A percentile compares a stretch with the other conserved stretches of the same genome.
These are phyloP conservation scores for Drosophila lacertosa DNA, from an alignment of 1,140 invertebrate genomes.

Conservation along the genomic window DNA sequence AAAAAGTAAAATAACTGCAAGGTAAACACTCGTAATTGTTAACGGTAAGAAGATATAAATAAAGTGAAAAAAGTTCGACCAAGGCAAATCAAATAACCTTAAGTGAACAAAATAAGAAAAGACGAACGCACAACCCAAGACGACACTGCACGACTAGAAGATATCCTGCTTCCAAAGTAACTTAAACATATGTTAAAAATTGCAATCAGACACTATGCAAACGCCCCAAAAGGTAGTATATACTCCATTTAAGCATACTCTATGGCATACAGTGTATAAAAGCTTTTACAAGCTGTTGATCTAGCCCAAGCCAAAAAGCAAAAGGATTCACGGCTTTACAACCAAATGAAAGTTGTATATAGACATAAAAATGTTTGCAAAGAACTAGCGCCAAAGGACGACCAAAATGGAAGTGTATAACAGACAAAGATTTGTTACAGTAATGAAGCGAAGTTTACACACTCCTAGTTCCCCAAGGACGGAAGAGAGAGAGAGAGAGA, in stretches of 20 bases:
- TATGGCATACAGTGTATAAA: background rate
- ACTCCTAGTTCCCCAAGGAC: background rate
- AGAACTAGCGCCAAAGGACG: background rate
- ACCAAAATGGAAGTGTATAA: background rate
- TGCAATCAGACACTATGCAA: too few species aligned
- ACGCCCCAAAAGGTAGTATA: too few species aligned
- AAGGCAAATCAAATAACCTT: background rate
- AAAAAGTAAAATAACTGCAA: too few species aligned
- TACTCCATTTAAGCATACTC: background rate
- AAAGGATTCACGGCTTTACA: background rate
- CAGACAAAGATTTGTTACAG: constrained; percentile 22
- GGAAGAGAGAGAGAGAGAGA: background rate
- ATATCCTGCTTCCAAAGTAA: too few species aligned
- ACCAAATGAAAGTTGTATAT: background rate
- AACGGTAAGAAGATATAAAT: too few species aligned
- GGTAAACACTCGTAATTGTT: background rate
- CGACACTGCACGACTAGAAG: background rate
- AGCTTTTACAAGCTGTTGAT: constrained; percentile 13
- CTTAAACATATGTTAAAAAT: too few species aligned
- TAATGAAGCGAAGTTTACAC: constrained; percentile 27
- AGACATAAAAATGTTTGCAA: constrained; percentile 4
- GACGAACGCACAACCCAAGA: background rate
- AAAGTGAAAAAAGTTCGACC: background rate
- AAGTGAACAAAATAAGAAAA: background rate
- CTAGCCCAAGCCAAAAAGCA: constrained; percentile 1